phyloP scores from a whole-genome alignment of 2,888 invertebrate species.

The Hypsopygia costalis region DNA sequence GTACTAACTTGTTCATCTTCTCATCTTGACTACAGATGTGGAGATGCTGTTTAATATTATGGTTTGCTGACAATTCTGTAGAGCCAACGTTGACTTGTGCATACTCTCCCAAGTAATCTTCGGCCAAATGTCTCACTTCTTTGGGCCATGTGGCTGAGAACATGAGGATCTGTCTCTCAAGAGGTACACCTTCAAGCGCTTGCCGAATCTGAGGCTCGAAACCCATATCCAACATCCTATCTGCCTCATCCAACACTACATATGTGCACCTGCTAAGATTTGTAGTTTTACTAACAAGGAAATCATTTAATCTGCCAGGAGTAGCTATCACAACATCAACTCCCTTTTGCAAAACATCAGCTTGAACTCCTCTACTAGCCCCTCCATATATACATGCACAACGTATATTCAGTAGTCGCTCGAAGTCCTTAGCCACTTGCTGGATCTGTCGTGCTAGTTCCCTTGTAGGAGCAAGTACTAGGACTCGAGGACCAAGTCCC shows the following conservation, averaged over 20 bases:
- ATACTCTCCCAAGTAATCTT: constrained; percentile 94
- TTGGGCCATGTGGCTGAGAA: constrained; percentile 99
- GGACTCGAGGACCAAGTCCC: constrained; percentile 89
- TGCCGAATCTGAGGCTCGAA: constrained; percentile 97
- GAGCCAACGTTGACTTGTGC: constrained; percentile 96
- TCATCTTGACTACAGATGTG: constrained; percentile 91
- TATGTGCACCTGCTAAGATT: constrained; percentile 88
- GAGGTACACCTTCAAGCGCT: constrained; percentile 93
- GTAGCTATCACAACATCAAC: constrained; percentile 94
- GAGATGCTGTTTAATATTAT: constrained; percentile 91
- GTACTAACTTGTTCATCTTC: constrained; percentile 81
- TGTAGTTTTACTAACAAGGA: constrained; percentile 86
- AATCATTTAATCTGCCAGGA: constrained; percentile 92
- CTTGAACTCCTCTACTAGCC: constrained; percentile 85
- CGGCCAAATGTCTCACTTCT: constrained; percentile 93
- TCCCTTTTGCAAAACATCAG: constrained; percentile 83
- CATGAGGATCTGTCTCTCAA: constrained; percentile 97
- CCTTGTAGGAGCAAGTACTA: constrained; percentile 90
- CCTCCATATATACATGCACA: constrained; percentile 94
- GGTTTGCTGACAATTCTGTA: constrained; percentile 91
- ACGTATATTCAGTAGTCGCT: constrained; percentile 84
- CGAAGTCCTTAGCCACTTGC: constrained; percentile 88
- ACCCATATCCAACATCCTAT: constrained; percentile 98
- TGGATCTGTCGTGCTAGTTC: constrained; percentile 90
- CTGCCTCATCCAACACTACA: constrained; percentile 93